phyloP scores from a whole-genome alignment of 2,113 vertebrate genomes.

The Xenopus laevis region DNA sequence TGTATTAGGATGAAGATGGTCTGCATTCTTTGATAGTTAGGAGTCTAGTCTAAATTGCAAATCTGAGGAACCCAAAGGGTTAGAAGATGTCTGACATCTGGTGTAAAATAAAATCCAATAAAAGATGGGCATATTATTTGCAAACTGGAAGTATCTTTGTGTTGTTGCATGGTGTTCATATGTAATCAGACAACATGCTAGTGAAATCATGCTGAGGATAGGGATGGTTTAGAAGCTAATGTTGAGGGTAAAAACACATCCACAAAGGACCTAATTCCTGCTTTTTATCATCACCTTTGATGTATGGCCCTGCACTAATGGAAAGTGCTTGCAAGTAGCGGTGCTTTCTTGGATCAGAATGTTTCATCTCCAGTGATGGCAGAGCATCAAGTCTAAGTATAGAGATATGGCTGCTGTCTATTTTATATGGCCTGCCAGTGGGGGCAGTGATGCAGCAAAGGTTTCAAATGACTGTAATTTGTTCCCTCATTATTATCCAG shows the following conservation, averaged over 20 bases:
- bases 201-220: constrained; percentile 7
- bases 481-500: constrained; percentile 49
- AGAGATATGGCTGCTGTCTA: constrained; percentile 50
- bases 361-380: constrained; percentile 55
- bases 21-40: no score
- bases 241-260: constrained; percentile 39
- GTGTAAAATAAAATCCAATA: background rate
- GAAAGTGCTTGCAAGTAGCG: constrained; percentile 49
- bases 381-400: constrained; percentile 50
- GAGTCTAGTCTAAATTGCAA: no score
- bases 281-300: constrained; percentile 43
- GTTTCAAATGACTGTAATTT: constrained; percentile 58
- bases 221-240: constrained; percentile 29
- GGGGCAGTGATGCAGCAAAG: constrained; percentile 51
- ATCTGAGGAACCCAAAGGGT: no score
- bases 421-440: constrained; percentile 52
- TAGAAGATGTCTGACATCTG: no score
- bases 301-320: constrained; percentile 44
- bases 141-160: background rate
- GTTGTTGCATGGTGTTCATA: constrained; percentile 1
- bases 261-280: constrained; percentile 44
- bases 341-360: constrained; percentile 53
- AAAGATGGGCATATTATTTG: background rate
- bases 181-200: constrained; percentile 27
- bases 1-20: no score